Percentiles rank a stretch among this genome's conserved stretches.
These are phyloP conservation scores for Rhodinocichla rosea DNA, from an alignment of 2,113 vertebrate genomes.

Conservation along the genomic window DNA sequence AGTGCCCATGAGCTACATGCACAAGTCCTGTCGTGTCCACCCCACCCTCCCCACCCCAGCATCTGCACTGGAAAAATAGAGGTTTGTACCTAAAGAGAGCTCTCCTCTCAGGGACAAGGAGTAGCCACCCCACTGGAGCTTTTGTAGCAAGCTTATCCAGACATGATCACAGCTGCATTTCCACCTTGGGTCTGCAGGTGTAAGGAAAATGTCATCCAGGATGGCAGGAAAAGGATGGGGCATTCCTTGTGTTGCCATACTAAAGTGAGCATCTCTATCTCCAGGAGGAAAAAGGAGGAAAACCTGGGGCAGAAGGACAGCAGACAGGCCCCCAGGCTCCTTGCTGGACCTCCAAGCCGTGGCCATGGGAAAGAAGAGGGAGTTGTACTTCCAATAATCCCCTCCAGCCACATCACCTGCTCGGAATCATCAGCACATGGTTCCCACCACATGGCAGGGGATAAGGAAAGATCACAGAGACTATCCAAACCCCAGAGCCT, in stretches of 20 bases:
- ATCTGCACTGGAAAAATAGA: not conserved
- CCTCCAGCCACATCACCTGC: not conserved
- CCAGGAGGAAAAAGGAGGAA: not conserved
- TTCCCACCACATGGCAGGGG: not conserved
- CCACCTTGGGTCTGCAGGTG: not conserved
- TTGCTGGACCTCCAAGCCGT: not conserved
- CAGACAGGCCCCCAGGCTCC: not conserved
- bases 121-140: not conserved
- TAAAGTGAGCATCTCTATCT: not conserved
- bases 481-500: not conserved
- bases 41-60: not conserved
- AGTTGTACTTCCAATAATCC: not conserved
- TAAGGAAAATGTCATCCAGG: not conserved
- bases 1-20: not conserved
- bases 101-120: not conserved
- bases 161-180: not conserved
- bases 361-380: not conserved
- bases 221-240: not conserved
- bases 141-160: not conserved
- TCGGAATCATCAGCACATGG: not conserved
- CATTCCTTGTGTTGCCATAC: not conserved
- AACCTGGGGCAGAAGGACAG: not conserved
- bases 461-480: not conserved
- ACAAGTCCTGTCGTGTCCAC: not conserved
- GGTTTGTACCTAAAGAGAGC: not conserved